Percentiles rank a stretch among this genome's conserved stretches.
Evolutionary conservation across 2,797 vertebrate species (phyloP).

Genomic region (Phalloptychus januarius): DNA sequence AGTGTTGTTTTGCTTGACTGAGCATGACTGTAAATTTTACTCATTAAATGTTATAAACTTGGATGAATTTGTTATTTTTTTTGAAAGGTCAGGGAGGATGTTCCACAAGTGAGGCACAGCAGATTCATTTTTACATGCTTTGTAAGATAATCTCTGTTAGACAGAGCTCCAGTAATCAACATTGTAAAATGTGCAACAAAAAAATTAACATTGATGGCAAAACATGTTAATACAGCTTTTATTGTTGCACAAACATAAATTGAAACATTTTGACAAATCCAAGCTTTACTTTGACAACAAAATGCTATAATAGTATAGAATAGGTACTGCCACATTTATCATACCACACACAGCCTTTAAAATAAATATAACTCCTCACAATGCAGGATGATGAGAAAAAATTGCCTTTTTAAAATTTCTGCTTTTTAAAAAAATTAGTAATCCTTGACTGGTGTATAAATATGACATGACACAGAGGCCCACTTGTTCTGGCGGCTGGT

Average conservation of each 20-base stretch:
- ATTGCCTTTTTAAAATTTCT: neutral
- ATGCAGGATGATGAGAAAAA: no score
- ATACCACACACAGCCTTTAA: neutral
- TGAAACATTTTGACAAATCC: neutral
- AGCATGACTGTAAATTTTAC: neutral
- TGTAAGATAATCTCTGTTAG: neutral
- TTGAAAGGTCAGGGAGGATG: neutral
- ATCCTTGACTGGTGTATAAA: neutral
- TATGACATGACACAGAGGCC: neutral
- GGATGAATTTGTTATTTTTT: neutral
- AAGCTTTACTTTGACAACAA: neutral
- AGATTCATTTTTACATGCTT: neutral
- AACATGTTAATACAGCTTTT: neutral
- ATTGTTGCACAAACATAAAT: neutral
- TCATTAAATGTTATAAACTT: neutral
- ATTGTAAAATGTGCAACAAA: neutral
- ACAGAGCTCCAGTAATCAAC: neutral
- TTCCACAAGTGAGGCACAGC: no score
- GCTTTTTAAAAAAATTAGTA: neutral
- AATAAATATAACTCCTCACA: neutral
- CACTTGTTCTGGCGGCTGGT: neutral
- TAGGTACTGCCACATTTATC: neutral
- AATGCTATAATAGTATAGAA: neutral
- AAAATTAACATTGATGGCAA: neutral
- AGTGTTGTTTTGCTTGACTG: neutral